Conservation (phyloP, 2,797 vertebrate genomes). For the Sebastes iracundus region DNA sequence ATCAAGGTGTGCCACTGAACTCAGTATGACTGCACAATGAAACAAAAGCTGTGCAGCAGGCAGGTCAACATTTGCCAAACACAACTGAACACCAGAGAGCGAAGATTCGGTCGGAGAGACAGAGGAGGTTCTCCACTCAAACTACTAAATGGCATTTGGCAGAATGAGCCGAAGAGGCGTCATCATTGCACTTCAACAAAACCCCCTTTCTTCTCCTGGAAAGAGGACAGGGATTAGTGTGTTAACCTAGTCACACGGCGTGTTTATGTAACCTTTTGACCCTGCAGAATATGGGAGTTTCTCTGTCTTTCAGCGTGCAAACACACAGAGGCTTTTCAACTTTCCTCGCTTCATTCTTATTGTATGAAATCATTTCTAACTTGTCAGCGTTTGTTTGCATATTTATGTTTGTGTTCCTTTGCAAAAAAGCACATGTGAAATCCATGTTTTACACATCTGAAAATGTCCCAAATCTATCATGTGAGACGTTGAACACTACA, state of each 20-base stretch:
- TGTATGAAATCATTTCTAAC: slow-evolving; percentile 9
- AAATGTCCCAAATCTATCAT: neutral
- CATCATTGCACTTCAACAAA: slow-evolving; percentile 68
- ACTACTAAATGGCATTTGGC: slow-evolving; percentile 48
- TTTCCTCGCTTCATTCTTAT: slow-evolving; percentile 10
- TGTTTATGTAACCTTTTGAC: slow-evolving; percentile 71
- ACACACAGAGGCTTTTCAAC: slow-evolving; percentile 12
- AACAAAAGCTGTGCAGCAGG: neutral
- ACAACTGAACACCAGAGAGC: slow-evolving; percentile 5
- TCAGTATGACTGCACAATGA: slow-evolving; percentile 7
- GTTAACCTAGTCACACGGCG: slow-evolving; percentile 56
- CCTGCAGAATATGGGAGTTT: slow-evolving; percentile 42
- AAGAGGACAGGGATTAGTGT: slow-evolving; percentile 66
- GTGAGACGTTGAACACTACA: neutral
- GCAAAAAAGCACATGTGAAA: neutral
- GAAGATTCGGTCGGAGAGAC: slow-evolving; percentile 4
- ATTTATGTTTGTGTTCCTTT: neutral
- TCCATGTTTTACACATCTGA: neutral
- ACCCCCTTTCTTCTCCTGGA: slow-evolving; percentile 66
- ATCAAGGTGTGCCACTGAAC: slow-evolving; percentile 46
- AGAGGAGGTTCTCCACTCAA: slow-evolving; percentile 42
- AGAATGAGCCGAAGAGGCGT: slow-evolving; percentile 53
- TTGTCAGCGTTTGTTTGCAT: slow-evolving; percentile 8
- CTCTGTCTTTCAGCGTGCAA: slow-evolving; percentile 39
- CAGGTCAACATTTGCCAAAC: slow-evolving; percentile 33